Evolutionary conservation across 1,140 invertebrate species (phyloP).

Genomic region (Mercenaria mercenaria): DNA sequence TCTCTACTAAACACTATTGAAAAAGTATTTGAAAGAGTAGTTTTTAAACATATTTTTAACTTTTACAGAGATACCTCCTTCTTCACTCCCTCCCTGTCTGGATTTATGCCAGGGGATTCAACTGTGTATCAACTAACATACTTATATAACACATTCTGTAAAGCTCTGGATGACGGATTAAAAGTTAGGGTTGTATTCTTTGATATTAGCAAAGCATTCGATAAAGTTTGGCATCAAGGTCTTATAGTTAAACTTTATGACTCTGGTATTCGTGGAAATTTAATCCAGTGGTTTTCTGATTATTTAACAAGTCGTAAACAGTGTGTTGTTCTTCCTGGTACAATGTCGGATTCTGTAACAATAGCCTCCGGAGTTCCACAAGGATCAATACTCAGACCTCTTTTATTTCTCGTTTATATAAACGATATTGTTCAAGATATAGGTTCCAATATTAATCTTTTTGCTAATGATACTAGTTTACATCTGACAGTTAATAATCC

Average conservation of each 20-base stretch:
- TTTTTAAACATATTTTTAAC: slow-evolving; percentile 56
- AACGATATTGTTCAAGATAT: slow-evolving; percentile 42
- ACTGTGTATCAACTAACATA: slow-evolving; percentile 53
- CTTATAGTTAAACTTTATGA: slow-evolving; percentile 39
- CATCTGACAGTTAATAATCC: neutral
- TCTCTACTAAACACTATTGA: neutral
- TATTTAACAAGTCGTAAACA: slow-evolving; percentile 38
- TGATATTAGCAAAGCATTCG: slow-evolving; percentile 64
- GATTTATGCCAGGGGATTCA: slow-evolving; percentile 53
- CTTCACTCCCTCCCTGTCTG: slow-evolving; percentile 44
- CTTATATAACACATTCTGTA: slow-evolving; percentile 41
- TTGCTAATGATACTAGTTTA: slow-evolving; percentile 48
- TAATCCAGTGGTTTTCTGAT: slow-evolving; percentile 39
- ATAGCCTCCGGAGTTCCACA: slow-evolving; percentile 34
- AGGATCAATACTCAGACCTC: slow-evolving; percentile 39
- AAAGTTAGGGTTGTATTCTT: slow-evolving; percentile 56
- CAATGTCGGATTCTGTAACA: neutral
- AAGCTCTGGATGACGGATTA: slow-evolving; percentile 33
- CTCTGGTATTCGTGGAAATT: neutral
- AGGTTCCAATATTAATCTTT: neutral
- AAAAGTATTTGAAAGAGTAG: slow-evolving; percentile 29
- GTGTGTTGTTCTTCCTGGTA: slow-evolving; percentile 20
- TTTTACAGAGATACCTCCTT: neutral
- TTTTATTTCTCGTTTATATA: slow-evolving; percentile 45
- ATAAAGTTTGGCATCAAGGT: slow-evolving; percentile 52